Conservation (phyloP, 2,113 vertebrate genomes). For the Anoura caudifer region DNA sequence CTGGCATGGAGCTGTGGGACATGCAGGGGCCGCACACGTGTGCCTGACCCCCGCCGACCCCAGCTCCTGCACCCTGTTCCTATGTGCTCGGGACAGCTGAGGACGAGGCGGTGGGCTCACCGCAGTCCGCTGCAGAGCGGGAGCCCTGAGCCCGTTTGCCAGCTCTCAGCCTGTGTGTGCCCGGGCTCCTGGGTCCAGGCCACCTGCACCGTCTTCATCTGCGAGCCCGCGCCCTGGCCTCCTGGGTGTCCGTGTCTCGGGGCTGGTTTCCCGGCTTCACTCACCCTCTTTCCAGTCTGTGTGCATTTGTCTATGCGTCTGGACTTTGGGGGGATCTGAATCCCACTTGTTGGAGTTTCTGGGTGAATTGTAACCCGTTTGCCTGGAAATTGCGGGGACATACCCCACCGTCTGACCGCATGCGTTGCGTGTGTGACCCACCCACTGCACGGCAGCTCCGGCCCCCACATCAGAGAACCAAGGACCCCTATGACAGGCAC, state of each 20-base stretch:
- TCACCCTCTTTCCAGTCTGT: neutral
- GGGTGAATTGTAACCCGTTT: rapidly evolving
- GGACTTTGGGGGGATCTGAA: rapidly evolving
- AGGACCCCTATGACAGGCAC: rapidly evolving
- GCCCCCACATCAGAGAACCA: rapidly evolving
- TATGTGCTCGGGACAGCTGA: rapidly evolving
- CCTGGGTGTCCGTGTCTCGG: rapidly evolving
- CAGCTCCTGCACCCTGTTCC: neutral
- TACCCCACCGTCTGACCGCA: rapidly evolving
- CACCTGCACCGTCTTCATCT: rapidly evolving
- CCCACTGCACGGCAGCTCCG: too few species aligned
- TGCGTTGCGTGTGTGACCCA: rapidly evolving
- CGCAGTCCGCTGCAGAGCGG: rapidly evolving
- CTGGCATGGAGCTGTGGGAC: neutral
- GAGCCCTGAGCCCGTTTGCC: rapidly evolving
- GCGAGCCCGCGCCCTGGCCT: neutral
- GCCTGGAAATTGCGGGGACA: rapidly evolving
- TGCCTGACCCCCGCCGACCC: neutral
- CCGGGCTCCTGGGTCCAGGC: rapidly evolving
- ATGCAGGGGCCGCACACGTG: neutral
- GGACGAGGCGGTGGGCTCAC: rapidly evolving
- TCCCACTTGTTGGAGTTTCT: rapidly evolving
- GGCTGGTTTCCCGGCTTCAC: rapidly evolving
- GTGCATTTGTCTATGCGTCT: too few species aligned
- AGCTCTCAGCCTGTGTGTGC: neutral